Conservation (phyloP, 2,113 vertebrate genomes). For the Serinus canaria region DNA sequence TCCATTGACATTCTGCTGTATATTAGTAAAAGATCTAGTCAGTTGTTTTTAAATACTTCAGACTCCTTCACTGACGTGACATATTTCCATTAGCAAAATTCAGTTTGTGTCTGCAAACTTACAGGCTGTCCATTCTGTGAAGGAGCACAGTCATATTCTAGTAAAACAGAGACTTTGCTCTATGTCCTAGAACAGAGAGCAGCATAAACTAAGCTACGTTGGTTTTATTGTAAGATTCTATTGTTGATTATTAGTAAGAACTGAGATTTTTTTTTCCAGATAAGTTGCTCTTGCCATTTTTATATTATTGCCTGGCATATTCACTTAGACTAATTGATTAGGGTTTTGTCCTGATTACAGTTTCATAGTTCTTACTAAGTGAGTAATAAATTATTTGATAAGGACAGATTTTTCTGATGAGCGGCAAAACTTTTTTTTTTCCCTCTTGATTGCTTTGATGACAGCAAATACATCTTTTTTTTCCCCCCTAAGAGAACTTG, state of each 20-base stretch:
- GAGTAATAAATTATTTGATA: not conserved
- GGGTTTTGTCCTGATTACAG: not conserved
- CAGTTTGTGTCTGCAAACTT: not conserved
- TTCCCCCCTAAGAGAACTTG: slow-evolving; percentile 84
- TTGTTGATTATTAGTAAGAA: not conserved
- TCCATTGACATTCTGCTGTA: not conserved
- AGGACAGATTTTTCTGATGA: not conserved
- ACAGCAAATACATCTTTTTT: slow-evolving; percentile 19
- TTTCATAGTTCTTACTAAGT: not conserved
- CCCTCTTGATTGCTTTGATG: not conserved
- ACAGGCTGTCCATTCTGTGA: not conserved
- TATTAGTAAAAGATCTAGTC: not conserved
- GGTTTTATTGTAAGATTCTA: not conserved
- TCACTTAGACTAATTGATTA: not conserved
- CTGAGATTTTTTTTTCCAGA: not conserved
- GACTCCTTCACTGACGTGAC: not conserved
- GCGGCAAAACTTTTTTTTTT: not conserved
- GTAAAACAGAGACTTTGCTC: not conserved
- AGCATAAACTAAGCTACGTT: not conserved
- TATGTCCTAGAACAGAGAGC: not conserved
- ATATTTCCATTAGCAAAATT: not conserved
- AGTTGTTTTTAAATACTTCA: not conserved
- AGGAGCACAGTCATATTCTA: not conserved
- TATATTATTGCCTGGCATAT: not conserved
- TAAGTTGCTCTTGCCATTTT: not conserved